A percentile compares a stretch with the other conserved stretches of the same genome.
phyloP scores from a whole-genome alignment of 92 coral and sea anemone species.

The Parazoanthus swiftii region DNA sequence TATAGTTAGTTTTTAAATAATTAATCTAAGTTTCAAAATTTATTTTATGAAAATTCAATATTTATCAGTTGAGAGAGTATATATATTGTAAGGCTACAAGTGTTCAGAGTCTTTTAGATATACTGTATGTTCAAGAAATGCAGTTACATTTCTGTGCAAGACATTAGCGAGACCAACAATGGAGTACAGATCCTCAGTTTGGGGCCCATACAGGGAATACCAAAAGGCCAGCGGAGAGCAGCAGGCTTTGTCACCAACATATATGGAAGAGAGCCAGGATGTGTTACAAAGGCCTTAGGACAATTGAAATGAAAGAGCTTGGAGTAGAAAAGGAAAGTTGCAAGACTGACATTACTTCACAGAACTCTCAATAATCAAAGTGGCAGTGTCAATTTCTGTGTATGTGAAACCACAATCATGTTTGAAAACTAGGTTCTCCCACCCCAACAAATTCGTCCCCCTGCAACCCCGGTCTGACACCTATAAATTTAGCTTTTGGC shows the following conservation, averaged over 20 bases:
- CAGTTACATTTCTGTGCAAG: not conserved
- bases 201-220: slow-evolving; percentile 40
- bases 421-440: slow-evolving; percentile 9
- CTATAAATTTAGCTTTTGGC: slow-evolving; percentile 16
- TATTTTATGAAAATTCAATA: too few relatives aligned
- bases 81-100: too few relatives aligned
- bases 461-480: slow-evolving; percentile 7
- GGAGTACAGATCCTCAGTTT: slow-evolving; percentile 20
- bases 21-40: too few relatives aligned
- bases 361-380: too few relatives aligned
- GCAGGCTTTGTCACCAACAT: slow-evolving; percentile 45
- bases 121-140: too few relatives aligned
- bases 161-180: slow-evolving; percentile 37
- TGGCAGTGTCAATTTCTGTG: too few relatives aligned
- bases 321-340: slow-evolving; percentile 13
- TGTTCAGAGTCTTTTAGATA: too few relatives aligned
- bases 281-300: slow-evolving; percentile 1
- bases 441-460: slow-evolving; percentile 10
- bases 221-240: slow-evolving; percentile 22
- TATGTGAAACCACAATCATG: not conserved
- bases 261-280: slow-evolving; percentile 17
- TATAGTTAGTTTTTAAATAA: too few relatives aligned
- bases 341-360: not conserved
- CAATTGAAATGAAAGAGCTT: slow-evolving; percentile 4
- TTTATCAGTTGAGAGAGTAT: too few relatives aligned